Evolutionary conservation across 2,113 vertebrate genomes (phyloP), one percentile per base, ranked within the genome.

Genomic region (Scopus umbretta): DNA sequence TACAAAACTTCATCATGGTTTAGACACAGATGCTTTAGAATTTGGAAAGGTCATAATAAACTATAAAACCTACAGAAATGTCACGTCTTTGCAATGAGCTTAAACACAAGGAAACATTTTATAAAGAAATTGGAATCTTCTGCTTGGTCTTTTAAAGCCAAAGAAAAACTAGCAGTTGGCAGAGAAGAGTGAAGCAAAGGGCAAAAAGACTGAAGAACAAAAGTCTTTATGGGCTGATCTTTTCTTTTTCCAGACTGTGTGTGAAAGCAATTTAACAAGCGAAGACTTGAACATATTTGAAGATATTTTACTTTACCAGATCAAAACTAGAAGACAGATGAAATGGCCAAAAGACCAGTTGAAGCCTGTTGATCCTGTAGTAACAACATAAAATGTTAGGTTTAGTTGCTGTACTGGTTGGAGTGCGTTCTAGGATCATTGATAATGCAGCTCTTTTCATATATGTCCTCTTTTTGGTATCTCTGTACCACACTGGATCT

Each of bases 1-100:
- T 40, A 90, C 38, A 91, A 68, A 89, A 92, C 61, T 91, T 91
- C n/a, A 87, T 45, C 36, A 72, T 0, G 16, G 61, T 59, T 92
- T 79, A 91, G 74, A 96, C 61, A 65, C 34, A 91, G 47, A 91
- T 65, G 56, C 66, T 94, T 96, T 91, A 63, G 56, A 86, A 89
- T 92, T 94, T 85, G 78, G 73, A 95, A 96, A 95, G 93, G 91
- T 95, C 91, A 91, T 61, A 4, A 56, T 47, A 89, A 95, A 87
- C 61, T 59, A 68, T 34, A 87, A 94, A 95, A 56, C 32, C 43
- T 82, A 94, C 49, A 82, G 56, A 91, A 90, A 94, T 80, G 78
- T 75, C 84, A 85, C 73, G 90, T 91, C 34, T 27, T 72, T 61
- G 45, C 81, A 87, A 85, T 13, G 40, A 90, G 36, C 58, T 93